Evolutionary conservation across 2,888 invertebrate genomes (phyloP).

Genomic region (Ophion ellenae): DNA sequence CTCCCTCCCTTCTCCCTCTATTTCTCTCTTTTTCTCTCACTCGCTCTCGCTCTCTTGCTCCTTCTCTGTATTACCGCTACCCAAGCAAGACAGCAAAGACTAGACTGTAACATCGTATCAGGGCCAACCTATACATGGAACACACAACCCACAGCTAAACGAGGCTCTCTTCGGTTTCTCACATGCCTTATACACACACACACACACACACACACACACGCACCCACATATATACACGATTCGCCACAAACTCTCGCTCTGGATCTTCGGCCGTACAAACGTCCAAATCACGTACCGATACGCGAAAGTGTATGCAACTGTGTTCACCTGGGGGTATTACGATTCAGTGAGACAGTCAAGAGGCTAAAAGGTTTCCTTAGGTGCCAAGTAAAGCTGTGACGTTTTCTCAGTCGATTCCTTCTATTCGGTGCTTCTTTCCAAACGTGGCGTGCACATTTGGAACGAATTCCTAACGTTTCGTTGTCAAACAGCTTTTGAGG

Average conservation of each 20-base stretch:
- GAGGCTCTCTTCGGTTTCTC: slow-evolving; percentile 19
- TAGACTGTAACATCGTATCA: slow-evolving; percentile 81
- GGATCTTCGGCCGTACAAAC: slow-evolving; percentile 8
- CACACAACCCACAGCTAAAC: slow-evolving; percentile 54
- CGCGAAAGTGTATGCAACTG: slow-evolving; percentile 17
- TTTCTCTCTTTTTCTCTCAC: not conserved
- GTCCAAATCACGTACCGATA: slow-evolving; percentile 11
- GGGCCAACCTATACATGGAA: slow-evolving; percentile 70
- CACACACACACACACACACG: slow-evolving; percentile 1
- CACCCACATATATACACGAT: slow-evolving; percentile 20
- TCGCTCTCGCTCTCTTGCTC: slow-evolving; percentile 12
- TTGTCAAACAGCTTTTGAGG: too few species aligned
- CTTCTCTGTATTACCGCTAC: slow-evolving; percentile 23
- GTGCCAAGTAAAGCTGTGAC: slow-evolving; percentile 25
- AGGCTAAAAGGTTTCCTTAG: slow-evolving; percentile 5
- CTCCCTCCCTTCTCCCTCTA: not conserved
- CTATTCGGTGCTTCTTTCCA: not conserved
- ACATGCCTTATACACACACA: not conserved
- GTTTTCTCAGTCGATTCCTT: not conserved
- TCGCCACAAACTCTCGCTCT: slow-evolving; percentile 20
- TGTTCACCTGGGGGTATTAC: not conserved
- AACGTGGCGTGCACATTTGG: too few species aligned
- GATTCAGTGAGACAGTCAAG: not conserved
- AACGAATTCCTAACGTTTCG: too few species aligned
- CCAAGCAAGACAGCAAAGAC: slow-evolving; percentile 37